Evolutionary conservation across 1,140 invertebrate genomes (phyloP), one percentile per base, ranked within the genome.

Genomic region (Maniola jurtina): DNA sequence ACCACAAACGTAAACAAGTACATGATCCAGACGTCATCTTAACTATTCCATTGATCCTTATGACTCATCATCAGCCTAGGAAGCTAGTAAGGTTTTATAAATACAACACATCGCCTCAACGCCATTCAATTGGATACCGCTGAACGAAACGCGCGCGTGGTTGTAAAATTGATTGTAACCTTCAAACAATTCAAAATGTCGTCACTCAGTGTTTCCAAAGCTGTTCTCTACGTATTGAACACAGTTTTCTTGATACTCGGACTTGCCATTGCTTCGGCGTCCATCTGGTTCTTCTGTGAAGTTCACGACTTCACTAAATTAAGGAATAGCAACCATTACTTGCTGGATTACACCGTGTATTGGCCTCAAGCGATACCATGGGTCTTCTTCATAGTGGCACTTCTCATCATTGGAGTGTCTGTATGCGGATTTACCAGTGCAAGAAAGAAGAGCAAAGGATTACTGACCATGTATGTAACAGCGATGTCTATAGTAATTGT

Each of bases 361-460:
- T 90, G 86, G 87, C 87, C 86, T 0, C 87, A 89, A 69, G 86
- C 83, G 0, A 74, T 88, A 8, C 88, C 88, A 0, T 87, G 86
- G 86, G 62, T 90, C 16, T 88, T 90, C 57, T 75, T 88, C 16
- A 56, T 90, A 11, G 76, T 80, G 6, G 77, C 77, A 3, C 34
- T 88, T 0, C 71, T 86, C 15, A 77, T 86, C 6, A 57, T 88
- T 5, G 79, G 75, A 16, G 81, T 83, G 0, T 80, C 80, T 6
- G 72, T 68, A 15, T 88, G 84, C 58, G 86, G 88, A 15, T 84
- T 86, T 59, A 65, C 73, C 34, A 77, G 86, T 40, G 80, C 79
- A 0, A 80, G 59, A 35, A 84, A 83, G 61, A 75, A 67, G 42
- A 85, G 72, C 34, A 74, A 75, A 11, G 72, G 79, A 1, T 15